Evolutionary conservation across 2,888 invertebrate genomes (phyloP).

Genomic region (Drosophila prostipennis): DNA sequence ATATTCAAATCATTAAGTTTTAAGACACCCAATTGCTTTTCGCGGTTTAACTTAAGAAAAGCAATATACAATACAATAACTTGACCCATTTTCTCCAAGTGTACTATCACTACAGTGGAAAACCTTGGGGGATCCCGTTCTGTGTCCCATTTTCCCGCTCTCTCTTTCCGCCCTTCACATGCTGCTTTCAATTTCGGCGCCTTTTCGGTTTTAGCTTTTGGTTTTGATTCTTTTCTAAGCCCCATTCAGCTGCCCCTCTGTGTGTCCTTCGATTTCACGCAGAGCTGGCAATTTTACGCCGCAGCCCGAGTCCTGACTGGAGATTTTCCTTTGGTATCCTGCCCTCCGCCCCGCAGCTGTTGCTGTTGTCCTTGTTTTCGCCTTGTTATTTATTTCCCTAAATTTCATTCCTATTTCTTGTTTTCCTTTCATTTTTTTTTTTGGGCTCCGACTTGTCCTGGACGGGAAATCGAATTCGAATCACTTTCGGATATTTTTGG

Average conservation of each 20-base stretch:
- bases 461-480: slow-evolving; percentile 83
- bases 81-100: slow-evolving; percentile 1
- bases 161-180: slow-evolving; percentile 38
- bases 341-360: slow-evolving; percentile 54
- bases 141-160: slow-evolving; percentile 16
- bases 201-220: slow-evolving; percentile 72
- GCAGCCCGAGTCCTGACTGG: slow-evolving; percentile 26
- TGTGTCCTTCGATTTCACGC: slow-evolving; percentile 75
- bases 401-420: slow-evolving; percentile 29
- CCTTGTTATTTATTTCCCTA: slow-evolving; percentile 68
- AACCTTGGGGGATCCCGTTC: slow-evolving; percentile 29
- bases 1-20: no score
- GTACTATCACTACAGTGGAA: slow-evolving; percentile 1
- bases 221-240: slow-evolving; percentile 67
- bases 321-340: slow-evolving; percentile 10
- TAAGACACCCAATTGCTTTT: no score
- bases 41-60: no score
- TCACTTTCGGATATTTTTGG: slow-evolving; percentile 83
- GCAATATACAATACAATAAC: no score
- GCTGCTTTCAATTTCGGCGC: slow-evolving; percentile 72
- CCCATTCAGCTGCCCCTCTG: slow-evolving; percentile 20
- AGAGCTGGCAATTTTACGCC: slow-evolving; percentile 75
- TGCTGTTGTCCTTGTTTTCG: slow-evolving; percentile 60
- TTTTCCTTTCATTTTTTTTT: slow-evolving; percentile 12
- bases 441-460: slow-evolving; percentile 22